Percentiles rank a stretch among this genome's conserved stretches.
Conservation (phyloP, 2,888 invertebrate genomes). For the Nymphalis polychloros region DNA sequence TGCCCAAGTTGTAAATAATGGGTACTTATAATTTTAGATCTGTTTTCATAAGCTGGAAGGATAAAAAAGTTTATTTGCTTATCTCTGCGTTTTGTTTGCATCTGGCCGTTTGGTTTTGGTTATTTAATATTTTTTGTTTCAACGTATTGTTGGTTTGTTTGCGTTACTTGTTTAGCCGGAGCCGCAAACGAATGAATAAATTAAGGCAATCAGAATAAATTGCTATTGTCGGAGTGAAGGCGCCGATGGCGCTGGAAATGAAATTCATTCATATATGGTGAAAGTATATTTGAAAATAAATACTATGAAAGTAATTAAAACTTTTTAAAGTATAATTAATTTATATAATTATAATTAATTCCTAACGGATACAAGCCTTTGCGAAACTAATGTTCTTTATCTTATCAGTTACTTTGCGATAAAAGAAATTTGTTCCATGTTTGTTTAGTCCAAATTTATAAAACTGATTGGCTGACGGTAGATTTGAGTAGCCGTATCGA, state of each 20-base stretch:
- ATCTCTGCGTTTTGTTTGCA: constrained; percentile 14
- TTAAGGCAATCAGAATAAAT: constrained; percentile 44
- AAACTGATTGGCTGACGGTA: too few relatives aligned
- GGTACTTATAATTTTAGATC: neutral
- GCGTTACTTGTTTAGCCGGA: constrained; percentile 23
- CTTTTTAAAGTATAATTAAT: too few relatives aligned
- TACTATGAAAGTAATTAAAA: neutral
- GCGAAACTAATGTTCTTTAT: too few relatives aligned
- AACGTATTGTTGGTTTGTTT: constrained; percentile 35
- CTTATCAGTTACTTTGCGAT: too few relatives aligned
- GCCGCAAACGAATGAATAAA: constrained; percentile 48
- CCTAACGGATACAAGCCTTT: too few relatives aligned
- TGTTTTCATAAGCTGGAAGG: constrained; percentile 10
- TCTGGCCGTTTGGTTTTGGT: constrained; percentile 22
- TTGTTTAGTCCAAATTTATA: too few relatives aligned
- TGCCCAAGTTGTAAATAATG: neutral
- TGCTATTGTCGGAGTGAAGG: constrained; percentile 28
- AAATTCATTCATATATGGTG: neutral
- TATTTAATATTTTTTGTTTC: constrained; percentile 36
- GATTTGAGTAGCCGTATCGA: too few relatives aligned
- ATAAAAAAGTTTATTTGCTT: constrained; percentile 15
- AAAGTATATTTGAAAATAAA: neutral
- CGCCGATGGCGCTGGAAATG: constrained; percentile 8
- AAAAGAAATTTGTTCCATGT: too few relatives aligned
- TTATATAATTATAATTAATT: too few relatives aligned